Conservation (phyloP, 30 jellyfish, hydroid and myxozoan genomes). For the Turritopsis dohrnii region DNA sequence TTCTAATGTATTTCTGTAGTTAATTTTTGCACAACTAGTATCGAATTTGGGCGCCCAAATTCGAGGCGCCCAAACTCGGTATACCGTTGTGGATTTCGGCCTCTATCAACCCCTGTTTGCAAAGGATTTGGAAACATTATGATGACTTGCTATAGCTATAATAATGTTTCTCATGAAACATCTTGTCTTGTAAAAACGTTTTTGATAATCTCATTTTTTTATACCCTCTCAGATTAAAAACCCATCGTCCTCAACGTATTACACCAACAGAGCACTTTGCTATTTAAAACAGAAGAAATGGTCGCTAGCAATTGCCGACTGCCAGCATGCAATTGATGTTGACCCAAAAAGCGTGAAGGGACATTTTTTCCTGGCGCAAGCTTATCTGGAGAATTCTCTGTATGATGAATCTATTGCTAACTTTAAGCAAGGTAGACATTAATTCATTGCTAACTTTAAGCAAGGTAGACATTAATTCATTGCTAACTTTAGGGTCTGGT, state of each 20-base stretch:
- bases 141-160: too few relatives aligned
- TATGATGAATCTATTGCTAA: slow-evolving; percentile 83
- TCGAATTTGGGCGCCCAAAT: too few relatives aligned
- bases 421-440: neutral
- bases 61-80: too few relatives aligned
- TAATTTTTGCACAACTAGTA: too few relatives aligned
- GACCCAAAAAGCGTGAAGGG: slow-evolving; percentile 88
- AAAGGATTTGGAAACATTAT: too few relatives aligned
- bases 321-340: slow-evolving; percentile 80
- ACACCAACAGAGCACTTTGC: slow-evolving; percentile 94
- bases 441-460: too few relatives aligned
- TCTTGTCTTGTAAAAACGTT: neutral
- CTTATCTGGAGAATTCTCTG: slow-evolving; percentile 57
- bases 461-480: too few relatives aligned
- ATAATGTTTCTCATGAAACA: too few relatives aligned
- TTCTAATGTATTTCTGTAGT: too few relatives aligned
- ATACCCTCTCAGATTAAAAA: slow-evolving; percentile 46
- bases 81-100: too few relatives aligned
- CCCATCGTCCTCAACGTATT: slow-evolving; percentile 69
- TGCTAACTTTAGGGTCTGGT: too few relatives aligned
- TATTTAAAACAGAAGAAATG: slow-evolving; percentile 76
- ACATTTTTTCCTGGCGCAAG: slow-evolving; percentile 78
- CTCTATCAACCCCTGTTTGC: too few relatives aligned
- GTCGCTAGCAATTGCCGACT: slow-evolving; percentile 79
- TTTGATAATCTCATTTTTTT: neutral